Evolutionary conservation across 1,140 invertebrate species (phyloP).

Genomic region (Leptinotarsa lineolata): DNA sequence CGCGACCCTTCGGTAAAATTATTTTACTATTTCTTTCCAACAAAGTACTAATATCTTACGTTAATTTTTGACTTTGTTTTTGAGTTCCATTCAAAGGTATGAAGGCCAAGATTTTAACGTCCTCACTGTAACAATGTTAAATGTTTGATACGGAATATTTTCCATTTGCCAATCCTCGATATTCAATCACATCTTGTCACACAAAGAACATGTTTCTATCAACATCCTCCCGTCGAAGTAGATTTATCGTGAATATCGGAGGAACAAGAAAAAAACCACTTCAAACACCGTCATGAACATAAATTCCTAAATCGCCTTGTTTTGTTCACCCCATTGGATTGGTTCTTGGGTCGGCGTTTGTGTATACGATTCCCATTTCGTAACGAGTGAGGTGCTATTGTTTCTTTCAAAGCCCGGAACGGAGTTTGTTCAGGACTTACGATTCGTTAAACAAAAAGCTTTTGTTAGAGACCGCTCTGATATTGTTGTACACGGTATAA

Average conservation of each 20-base stretch:
- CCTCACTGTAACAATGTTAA: too few species aligned
- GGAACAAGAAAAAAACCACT: background rate
- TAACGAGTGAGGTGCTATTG: background rate
- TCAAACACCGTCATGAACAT: background rate
- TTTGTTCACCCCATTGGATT: background rate
- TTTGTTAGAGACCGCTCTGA: slow-evolving; percentile 17
- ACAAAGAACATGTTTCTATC: too few species aligned
- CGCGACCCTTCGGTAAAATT: too few species aligned
- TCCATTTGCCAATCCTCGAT: too few species aligned
- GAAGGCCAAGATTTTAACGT: too few species aligned
- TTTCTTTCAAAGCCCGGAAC: slow-evolving; percentile 13
- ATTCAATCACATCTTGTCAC: too few species aligned
- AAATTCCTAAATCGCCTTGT: background rate
- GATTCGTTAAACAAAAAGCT: slow-evolving; percentile 30
- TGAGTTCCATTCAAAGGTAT: too few species aligned
- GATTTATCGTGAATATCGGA: background rate
- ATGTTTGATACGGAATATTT: too few species aligned
- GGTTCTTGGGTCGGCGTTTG: slow-evolving; percentile 1
- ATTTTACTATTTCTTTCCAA: too few species aligned
- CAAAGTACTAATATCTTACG: too few species aligned
- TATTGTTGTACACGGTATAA: slow-evolving; percentile 6
- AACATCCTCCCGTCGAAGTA: too few species aligned
- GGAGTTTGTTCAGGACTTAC: slow-evolving; percentile 26
- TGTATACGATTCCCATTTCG: slow-evolving; percentile 13
- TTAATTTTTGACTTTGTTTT: too few species aligned